Conservation (phyloP, 2,888 invertebrate species). For the Drosophila lacicola region DNA sequence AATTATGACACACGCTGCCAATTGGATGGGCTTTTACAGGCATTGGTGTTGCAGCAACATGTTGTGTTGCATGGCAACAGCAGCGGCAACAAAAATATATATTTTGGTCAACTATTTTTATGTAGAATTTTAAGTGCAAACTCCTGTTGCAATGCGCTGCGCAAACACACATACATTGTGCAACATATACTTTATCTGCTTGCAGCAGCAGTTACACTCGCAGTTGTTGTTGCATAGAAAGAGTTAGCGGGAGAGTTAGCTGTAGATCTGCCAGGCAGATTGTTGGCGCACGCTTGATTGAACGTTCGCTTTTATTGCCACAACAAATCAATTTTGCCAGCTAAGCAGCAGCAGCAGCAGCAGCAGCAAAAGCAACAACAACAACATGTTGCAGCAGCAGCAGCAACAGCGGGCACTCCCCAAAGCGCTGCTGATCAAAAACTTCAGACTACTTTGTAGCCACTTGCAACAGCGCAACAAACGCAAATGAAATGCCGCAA, state of each 20-base stretch:
- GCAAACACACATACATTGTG: conserved; percentile 49
- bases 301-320: conserved; percentile 73
- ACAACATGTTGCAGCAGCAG: conserved; percentile 29
- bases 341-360: conserved; percentile 49
- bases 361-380: conserved; percentile 17
- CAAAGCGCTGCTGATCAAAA: conserved; percentile 39
- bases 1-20: conserved; percentile 53
- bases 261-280: conserved; percentile 51
- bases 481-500: conserved; percentile 62
- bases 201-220: conserved; percentile 28
- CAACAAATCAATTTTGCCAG: conserved; percentile 76
- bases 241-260: conserved; percentile 27
- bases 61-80: conserved; percentile 59
- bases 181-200: conserved; percentile 40
- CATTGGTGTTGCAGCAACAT: conserved; percentile 55
- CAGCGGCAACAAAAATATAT: conserved; percentile 28
- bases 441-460: conserved; percentile 45
- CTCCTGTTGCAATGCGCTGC: conserved; percentile 53
- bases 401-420: conserved; percentile 48
- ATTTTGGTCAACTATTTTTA: conserved; percentile 42
- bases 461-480: conserved; percentile 42
- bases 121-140: conserved; percentile 75
- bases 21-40: conserved; percentile 26
- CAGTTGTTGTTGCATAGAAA: conserved; percentile 4
- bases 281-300: conserved; percentile 68